A percentile compares a stretch with the other conserved stretches of the same genome.
phyloP scores from a whole-genome alignment of 2,797 vertebrate species.

The Chromobotia macracanthus region DNA sequence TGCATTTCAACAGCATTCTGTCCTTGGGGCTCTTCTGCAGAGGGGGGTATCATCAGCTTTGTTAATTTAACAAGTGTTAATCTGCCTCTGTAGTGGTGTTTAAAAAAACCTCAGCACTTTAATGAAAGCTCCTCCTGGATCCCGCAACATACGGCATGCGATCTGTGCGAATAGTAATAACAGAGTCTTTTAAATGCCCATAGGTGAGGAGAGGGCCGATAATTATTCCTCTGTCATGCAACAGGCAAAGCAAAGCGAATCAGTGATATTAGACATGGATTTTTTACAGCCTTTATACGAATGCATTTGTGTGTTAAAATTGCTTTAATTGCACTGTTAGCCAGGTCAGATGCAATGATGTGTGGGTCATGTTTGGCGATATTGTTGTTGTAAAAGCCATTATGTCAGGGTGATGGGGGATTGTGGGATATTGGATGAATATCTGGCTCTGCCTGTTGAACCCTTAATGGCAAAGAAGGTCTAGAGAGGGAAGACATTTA shows the following conservation, averaged over 20 bases:
- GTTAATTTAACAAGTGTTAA: constrained; percentile 55
- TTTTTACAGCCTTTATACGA: constrained; percentile 10
- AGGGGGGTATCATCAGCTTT: constrained; percentile 49
- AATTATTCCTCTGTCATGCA: constrained; percentile 53
- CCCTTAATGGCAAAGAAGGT: constrained; percentile 21
- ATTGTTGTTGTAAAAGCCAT: constrained; percentile 49
- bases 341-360: constrained; percentile 50
- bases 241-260: constrained; percentile 40
- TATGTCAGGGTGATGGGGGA: constrained; percentile 23
- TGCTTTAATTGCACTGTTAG: constrained; percentile 53
- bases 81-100: constrained; percentile 53
- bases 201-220: constrained; percentile 40
- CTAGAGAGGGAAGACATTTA: background rate
- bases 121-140: constrained; percentile 35
- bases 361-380: constrained; percentile 52
- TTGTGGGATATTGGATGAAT: constrained; percentile 36
- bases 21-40: constrained; percentile 47
- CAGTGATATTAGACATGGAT: constrained; percentile 24
- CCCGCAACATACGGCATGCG: constrained; percentile 33
- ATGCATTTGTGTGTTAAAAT: constrained; percentile 51
- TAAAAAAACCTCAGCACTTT: constrained; percentile 37
- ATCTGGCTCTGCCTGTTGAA: constrained; percentile 32
- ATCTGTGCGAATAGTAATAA: constrained; percentile 50
- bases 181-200: constrained; percentile 39
- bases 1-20: constrained; percentile 50